Conservation (phyloP, 2,113 vertebrate genomes). For the Oryctolagus cuniculus region mOryCun1.1 NC_091433.1:6417501-6418000, state of each 20-base stretch:
- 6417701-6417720: background rate
- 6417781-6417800: background rate
- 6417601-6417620: background rate
- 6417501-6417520: background rate
- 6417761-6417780: background rate
- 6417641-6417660: background rate
- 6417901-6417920: background rate
- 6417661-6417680: background rate
- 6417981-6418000: background rate
- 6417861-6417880: background rate
- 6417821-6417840: background rate
- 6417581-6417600: background rate
- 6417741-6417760: background rate
- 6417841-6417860: too few relatives aligned
- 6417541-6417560: background rate
- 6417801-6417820: too few relatives aligned
- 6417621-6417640: background rate
- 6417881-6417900: background rate
- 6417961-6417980: background rate
- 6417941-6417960: background rate
- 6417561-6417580: conserved; percentile 35
- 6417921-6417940: background rate
- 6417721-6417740: background rate
- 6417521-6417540: rapidly evolving
- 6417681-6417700: background rate